Percentiles rank a stretch among this genome's conserved stretches.
Evolutionary conservation across 2,888 invertebrate genomes (phyloP).

Genomic region (Zonitis immaculata): DNA sequence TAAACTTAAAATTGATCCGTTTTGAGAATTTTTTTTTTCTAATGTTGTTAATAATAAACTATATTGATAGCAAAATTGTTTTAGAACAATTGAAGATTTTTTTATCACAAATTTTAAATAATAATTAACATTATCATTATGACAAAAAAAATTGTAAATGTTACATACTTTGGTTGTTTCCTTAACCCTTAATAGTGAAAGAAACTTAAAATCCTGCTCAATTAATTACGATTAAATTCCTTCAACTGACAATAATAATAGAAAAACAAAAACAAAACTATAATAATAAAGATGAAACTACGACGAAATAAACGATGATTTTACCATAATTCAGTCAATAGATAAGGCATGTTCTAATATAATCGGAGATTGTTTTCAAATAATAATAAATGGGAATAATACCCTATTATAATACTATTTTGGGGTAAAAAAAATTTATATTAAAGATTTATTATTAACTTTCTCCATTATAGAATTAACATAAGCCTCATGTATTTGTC

Average conservation of each 20-base stretch:
- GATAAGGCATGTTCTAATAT: not conserved
- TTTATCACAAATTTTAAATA: constrained; percentile 3
- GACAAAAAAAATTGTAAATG: constrained; percentile 9
- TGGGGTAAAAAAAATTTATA: too few relatives aligned
- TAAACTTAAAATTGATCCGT: not conserved
- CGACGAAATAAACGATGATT: not conserved
- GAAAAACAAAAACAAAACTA: not conserved
- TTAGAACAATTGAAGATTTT: not conserved
- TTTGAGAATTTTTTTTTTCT: not conserved
- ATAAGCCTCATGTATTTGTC: constrained; percentile 88
- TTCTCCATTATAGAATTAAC: constrained; percentile 75
- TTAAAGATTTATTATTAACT: constrained; percentile 24
- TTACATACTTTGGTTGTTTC: constrained; percentile 12
- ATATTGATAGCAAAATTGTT: constrained; percentile 14
- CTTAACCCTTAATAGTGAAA: constrained; percentile 1
- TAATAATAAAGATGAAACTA: too few relatives aligned
- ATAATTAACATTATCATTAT: too few relatives aligned
- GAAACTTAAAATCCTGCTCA: not conserved
- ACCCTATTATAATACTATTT: too few relatives aligned
- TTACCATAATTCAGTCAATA: constrained; percentile 10
- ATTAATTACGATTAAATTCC: not conserved
- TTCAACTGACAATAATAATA: not conserved
- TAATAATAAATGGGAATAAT: too few relatives aligned
- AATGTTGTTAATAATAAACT: constrained; percentile 4
- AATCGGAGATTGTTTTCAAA: not conserved